Evolutionary conservation across 2,113 vertebrate species (phyloP).

Genomic region (Gnathonemus echidnorhynchus): DNA sequence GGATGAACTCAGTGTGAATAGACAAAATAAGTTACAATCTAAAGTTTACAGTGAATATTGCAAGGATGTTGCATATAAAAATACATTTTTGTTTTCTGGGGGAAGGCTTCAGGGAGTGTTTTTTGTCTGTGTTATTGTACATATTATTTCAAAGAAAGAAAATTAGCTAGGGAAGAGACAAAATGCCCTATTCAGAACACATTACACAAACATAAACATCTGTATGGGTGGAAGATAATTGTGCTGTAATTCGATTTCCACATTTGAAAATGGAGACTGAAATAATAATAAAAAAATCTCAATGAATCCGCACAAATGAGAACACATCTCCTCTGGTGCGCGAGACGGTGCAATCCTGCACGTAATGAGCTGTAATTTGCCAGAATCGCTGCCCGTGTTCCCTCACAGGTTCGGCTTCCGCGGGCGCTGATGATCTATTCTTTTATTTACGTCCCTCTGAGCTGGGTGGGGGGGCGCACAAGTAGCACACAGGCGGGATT

Average conservation of each 20-base stretch:
- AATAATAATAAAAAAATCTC: slow-evolving; percentile 98
- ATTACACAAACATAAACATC: slow-evolving; percentile 79
- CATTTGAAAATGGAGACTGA: slow-evolving; percentile 97
- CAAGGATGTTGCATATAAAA: background rate
- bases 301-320: slow-evolving; percentile 99
- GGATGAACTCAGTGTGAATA: background rate
- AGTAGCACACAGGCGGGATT: background rate
- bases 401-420: slow-evolving; percentile 61
- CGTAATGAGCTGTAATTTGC: slow-evolving; percentile 99
- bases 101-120: background rate
- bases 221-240: slow-evolving; percentile 87
- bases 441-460: slow-evolving; percentile 7
- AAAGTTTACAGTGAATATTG: background rate
- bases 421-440: slow-evolving; percentile 54
- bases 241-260: slow-evolving; percentile 95
- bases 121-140: background rate
- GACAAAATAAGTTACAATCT: background rate
- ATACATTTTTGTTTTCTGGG: background rate
- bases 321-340: slow-evolving; percentile 99
- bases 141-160: background rate
- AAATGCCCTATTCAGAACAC: slow-evolving; percentile 17
- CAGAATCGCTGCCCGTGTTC: slow-evolving; percentile 74
- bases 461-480: background rate
- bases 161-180: background rate
- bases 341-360: slow-evolving; percentile 90